Evolutionary conservation across 2,888 invertebrate species (phyloP).

Genomic region (Aradus depressus): DNA sequence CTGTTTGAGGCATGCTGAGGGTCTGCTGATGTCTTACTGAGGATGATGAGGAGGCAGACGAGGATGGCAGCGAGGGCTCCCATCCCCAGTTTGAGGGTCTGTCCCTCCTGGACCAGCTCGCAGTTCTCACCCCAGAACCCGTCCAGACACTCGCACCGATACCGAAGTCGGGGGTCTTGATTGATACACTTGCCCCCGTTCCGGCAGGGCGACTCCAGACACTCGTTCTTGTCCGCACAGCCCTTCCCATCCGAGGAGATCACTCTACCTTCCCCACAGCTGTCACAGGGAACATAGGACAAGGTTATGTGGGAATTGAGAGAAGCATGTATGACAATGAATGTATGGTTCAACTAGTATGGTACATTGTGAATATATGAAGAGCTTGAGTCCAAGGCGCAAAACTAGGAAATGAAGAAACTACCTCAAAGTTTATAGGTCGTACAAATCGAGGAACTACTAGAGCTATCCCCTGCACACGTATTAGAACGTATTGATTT

Average conservation of each 20-base stretch:
- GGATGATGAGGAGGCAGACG: slow-evolving; percentile 90
- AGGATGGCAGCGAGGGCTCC: slow-evolving; percentile 94
- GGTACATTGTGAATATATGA: too few relatives aligned
- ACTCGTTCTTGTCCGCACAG: slow-evolving; percentile 92
- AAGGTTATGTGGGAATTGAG: too few relatives aligned
- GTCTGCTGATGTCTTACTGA: slow-evolving; percentile 59
- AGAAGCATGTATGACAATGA: too few relatives aligned
- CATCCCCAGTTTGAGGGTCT: slow-evolving; percentile 90
- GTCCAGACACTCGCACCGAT: slow-evolving; percentile 81
- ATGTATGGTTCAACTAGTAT: too few relatives aligned
- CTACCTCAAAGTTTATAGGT: too few relatives aligned
- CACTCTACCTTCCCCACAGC: slow-evolving; percentile 87
- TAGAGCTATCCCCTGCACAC: too few relatives aligned
- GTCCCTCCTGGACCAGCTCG: slow-evolving; percentile 85
- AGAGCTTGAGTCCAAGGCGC: too few relatives aligned
- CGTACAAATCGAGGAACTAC: too few relatives aligned
- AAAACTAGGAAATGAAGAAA: too few relatives aligned
- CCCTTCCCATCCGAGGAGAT: slow-evolving; percentile 83
- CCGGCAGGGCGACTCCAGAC: slow-evolving; percentile 83
- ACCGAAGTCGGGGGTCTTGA: slow-evolving; percentile 74
- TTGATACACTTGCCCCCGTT: slow-evolving; percentile 89
- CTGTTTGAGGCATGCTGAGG: background rate
- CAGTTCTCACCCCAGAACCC: slow-evolving; percentile 93
- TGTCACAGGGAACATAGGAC: slow-evolving; percentile 39
- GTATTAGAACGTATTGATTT: too few relatives aligned